These are phyloP conservation scores for Stegophylla sp. DNA, from an alignment of 2,888 invertebrate genomes.

Conservation along the genomic window DNA sequence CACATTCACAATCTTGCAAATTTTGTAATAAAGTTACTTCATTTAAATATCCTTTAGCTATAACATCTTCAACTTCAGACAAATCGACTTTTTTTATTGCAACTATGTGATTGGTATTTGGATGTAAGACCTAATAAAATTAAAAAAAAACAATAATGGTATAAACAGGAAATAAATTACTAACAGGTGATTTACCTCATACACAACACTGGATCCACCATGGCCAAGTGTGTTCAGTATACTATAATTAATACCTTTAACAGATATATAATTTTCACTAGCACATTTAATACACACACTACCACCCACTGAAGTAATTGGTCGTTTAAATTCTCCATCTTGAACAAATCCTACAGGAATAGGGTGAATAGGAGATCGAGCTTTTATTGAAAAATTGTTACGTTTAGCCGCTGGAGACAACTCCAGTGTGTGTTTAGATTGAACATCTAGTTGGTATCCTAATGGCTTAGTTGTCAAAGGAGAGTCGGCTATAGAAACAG, in stretches of 20 bases:
- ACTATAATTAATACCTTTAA: slow-evolving; percentile 78
- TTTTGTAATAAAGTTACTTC: slow-evolving; percentile 84
- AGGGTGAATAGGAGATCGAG: slow-evolving; percentile 47
- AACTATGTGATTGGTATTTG: slow-evolving; percentile 69
- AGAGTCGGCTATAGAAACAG: slow-evolving; percentile 7
- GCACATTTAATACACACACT: slow-evolving; percentile 44
- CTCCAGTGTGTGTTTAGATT: background rate
- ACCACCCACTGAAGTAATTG: slow-evolving; percentile 23
- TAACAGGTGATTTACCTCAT: slow-evolving; percentile 63
- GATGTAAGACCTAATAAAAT: slow-evolving; percentile 71
- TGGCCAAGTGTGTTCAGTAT: slow-evolving; percentile 79
- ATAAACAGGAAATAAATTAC: background rate
- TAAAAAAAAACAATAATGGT: slow-evolving; percentile 13
- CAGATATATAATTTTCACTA: slow-evolving; percentile 63
- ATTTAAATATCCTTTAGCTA: slow-evolving; percentile 82
- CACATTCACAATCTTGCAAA: slow-evolving; percentile 81
- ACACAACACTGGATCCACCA: slow-evolving; percentile 91
- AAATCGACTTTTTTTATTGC: slow-evolving; percentile 87
- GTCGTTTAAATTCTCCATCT: slow-evolving; percentile 54
- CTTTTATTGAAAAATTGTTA: slow-evolving; percentile 39
- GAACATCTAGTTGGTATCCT: slow-evolving; percentile 21
- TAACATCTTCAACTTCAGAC: slow-evolving; percentile 72
- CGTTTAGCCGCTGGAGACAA: slow-evolving; percentile 48
- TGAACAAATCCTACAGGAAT: slow-evolving; percentile 44
- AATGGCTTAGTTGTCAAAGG: slow-evolving; percentile 28